These are phyloP conservation scores for Peromyscus polionotus DNA, from an alignment of 2,113 vertebrate genomes.

Conservation along the genomic window DNA sequence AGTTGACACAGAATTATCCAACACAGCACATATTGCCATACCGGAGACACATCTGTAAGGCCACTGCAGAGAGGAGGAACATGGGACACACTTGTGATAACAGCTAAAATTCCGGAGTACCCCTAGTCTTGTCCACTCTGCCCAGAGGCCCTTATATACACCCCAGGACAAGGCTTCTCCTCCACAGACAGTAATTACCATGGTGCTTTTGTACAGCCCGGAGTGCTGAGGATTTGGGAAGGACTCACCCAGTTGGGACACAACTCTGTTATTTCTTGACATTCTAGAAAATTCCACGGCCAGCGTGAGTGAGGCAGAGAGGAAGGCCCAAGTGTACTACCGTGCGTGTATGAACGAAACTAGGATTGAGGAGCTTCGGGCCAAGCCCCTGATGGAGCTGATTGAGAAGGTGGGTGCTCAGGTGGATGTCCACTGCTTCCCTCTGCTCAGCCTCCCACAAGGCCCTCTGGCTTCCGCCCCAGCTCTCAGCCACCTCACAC, in stretches of 20 bases:
- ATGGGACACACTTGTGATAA: accelerated
- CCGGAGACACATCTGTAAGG: background rate
- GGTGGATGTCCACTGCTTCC: background rate
- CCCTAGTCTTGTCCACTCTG: background rate
- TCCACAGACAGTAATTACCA: background rate
- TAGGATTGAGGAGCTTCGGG: slow-evolving; percentile 94
- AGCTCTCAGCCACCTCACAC: too few relatives aligned
- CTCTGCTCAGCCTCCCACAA: background rate
- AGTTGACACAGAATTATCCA: background rate
- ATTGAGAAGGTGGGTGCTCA: slow-evolving; percentile 91
- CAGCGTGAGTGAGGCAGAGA: slow-evolving; percentile 92
- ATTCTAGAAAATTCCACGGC: slow-evolving; percentile 92
- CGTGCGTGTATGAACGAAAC: slow-evolving; percentile 97
- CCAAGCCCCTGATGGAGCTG: slow-evolving; percentile 92
- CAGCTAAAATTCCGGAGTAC: background rate
- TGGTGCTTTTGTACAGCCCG: background rate
- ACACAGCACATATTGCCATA: background rate
- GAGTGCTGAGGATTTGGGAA: background rate
- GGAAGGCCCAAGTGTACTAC: slow-evolving; percentile 96
- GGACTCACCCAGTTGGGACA: background rate
- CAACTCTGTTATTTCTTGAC: background rate
- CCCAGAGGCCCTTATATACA: accelerated
- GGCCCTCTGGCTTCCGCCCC: background rate
- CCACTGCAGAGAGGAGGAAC: background rate
- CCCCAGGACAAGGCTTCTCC: accelerated